These are phyloP conservation scores for Iguana delicatissima DNA, from an alignment of 2,797 vertebrate genomes.

Conservation along the genomic window DNA sequence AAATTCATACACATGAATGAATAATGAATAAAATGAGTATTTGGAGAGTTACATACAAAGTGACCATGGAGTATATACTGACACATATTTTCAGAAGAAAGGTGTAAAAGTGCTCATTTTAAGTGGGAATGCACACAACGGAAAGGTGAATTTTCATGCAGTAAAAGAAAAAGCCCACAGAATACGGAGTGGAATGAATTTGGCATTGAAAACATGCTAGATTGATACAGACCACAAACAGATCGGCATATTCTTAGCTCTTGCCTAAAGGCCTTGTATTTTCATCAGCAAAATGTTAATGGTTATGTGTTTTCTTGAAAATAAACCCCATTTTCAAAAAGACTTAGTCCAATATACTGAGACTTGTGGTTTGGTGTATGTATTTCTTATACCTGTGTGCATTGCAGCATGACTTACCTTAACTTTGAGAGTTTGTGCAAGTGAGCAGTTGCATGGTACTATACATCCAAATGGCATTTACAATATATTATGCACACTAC, in stretches of 20 bases:
- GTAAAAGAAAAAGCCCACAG: neutral
- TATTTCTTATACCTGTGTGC: conserved; percentile 38
- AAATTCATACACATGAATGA: neutral
- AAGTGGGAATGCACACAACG: neutral
- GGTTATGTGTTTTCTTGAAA: no score
- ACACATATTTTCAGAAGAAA: no score
- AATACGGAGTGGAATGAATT: neutral
- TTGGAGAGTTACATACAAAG: no score
- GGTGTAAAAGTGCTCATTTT: neutral
- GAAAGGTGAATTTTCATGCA: neutral
- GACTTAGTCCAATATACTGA: neutral
- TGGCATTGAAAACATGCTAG: neutral
- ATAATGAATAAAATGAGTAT: no score
- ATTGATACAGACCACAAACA: neutral
- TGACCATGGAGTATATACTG: no score
- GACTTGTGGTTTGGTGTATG: neutral
- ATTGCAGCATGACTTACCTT: conserved; percentile 22
- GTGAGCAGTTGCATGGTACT: neutral
- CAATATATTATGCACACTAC: conserved; percentile 15
- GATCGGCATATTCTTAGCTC: neutral
- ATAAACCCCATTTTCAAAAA: neutral
- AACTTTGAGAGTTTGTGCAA: conserved; percentile 22
- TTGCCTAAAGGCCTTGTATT: neutral
- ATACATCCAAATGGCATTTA: conserved; percentile 30
- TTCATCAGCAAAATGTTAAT: neutral